Evolutionary conservation across 1,140 invertebrate species (phyloP), one percentile per base, ranked within the genome.

Genomic region (Propsilocerus akamusi): DNA sequence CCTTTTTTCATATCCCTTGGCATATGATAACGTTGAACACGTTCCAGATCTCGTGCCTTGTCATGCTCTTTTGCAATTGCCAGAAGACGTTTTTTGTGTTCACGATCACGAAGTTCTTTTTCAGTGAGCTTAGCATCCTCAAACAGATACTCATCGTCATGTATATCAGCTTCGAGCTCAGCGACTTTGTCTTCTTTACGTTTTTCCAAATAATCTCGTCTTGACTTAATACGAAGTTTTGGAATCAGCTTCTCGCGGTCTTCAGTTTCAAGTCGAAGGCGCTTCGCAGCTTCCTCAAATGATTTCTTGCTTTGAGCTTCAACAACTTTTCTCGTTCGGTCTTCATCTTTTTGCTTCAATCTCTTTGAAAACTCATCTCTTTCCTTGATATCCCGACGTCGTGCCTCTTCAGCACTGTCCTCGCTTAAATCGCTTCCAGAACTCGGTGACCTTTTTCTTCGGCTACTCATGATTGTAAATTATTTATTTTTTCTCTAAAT

Each of bases 101-200:
- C 75, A 20, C 90, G 68, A 52, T 95, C 86, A 55, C 72, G 74
- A 53, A 76, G 80, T 64, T 99, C 96, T 52, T 76, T 68, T 58
- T 86, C 77, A 8, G 92, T 97, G 50, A 99, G 70, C 80, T 84
- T 72, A 59, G 80, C 75, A 52, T 91, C 86, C 25, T 85, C 80
- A 68, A 98, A 99, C 2, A 97, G 71, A 66, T 89, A 93, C 68
- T 97, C 90, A 71, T 99, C 95, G 67, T 99, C 96, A n/a, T 79
- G 63, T 49, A 99, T 88, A 61, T 95, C 91, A 20, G 79, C 84
- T 71, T 97, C 94, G 28, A 99, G 68, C 65, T 99, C 94, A n/a
- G 81, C 74, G 30, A 98, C 75, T 72, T 99, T 98, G 59, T 98
- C 94, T 49, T 86, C 85, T 71, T 97, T 94, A 48, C 96, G 73